phyloP scores from a whole-genome alignment of 2,888 invertebrate species.

The Xestia xanthographa region DNA sequence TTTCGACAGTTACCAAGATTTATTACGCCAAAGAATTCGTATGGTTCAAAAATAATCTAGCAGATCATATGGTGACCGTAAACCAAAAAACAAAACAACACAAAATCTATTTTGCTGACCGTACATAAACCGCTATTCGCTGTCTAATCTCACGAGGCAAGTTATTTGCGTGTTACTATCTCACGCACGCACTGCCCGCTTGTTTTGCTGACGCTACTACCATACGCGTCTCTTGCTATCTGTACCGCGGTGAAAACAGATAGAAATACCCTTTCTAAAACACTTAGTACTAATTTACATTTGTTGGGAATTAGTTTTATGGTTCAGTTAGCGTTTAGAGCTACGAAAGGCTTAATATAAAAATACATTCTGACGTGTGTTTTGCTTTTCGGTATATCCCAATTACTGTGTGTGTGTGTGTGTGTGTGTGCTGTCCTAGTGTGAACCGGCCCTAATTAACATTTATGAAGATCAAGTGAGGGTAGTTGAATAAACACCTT shows the following conservation, averaged over 20 bases:
- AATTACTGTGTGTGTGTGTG: too few species aligned
- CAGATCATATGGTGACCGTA: background rate
- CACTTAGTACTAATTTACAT: constrained; percentile 63
- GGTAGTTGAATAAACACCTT: too few species aligned
- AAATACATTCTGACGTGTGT: background rate
- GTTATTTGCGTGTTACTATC: constrained; percentile 75
- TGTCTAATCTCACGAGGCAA: constrained; percentile 72
- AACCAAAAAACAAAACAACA: constrained; percentile 27
- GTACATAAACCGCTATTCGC: constrained; percentile 70
- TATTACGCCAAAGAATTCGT: too few species aligned
- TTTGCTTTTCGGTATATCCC: too few species aligned
- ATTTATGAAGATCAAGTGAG: too few species aligned
- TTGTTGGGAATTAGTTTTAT: constrained; percentile 50
- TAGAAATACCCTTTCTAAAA: constrained; percentile 68
- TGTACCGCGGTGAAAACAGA: constrained; percentile 63
- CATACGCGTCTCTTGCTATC: constrained; percentile 70
- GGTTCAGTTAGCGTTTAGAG: constrained; percentile 9
- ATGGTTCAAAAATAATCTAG: background rate
- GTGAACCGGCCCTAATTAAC: too few species aligned
- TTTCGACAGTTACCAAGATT: too few species aligned
- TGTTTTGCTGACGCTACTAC: constrained; percentile 73
- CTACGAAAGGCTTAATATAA: background rate
- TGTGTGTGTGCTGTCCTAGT: too few species aligned
- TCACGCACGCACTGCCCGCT: constrained; percentile 70
- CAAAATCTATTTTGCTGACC: constrained; percentile 65